Evolutionary conservation across 2,888 invertebrate genomes (phyloP).

Genomic region (Sipha maydis): DNA sequence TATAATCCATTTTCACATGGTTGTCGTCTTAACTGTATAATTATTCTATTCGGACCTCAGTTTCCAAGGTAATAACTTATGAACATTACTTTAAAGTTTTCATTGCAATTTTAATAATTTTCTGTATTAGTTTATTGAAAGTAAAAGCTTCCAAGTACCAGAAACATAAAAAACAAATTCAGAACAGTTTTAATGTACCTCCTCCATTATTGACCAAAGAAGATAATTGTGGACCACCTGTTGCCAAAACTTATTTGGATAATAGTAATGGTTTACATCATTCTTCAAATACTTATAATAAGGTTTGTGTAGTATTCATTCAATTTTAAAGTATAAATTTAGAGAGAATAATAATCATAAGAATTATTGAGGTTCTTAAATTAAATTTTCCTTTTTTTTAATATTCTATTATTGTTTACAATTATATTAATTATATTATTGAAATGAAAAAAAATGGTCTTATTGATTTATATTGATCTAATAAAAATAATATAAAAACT

Average conservation of each 20-base stretch:
- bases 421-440: neutral
- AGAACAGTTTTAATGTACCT: conserved; percentile 57
- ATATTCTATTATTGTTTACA: conserved; percentile 13
- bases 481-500: neutral
- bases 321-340: neutral
- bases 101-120: conserved; percentile 9
- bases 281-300: conserved; percentile 65
- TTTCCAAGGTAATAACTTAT: conserved; percentile 84
- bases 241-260: conserved; percentile 92
- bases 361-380: neutral
- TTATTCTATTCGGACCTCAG: conserved; percentile 95
- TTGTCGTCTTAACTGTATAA: conserved; percentile 94
- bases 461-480: neutral
- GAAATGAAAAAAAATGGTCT: neutral
- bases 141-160: conserved; percentile 55
- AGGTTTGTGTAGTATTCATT: conserved; percentile 63
- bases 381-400: conserved; percentile 16
- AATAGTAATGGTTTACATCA: conserved; percentile 83
- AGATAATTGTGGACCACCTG: conserved; percentile 68
- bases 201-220: conserved; percentile 63
- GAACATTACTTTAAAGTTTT: neutral
- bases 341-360: neutral
- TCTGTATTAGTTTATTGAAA: conserved; percentile 47
- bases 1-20: conserved; percentile 98
- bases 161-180: conserved; percentile 61